Evolutionary conservation across 2,888 invertebrate genomes (phyloP).

Genomic region (Drosophila meridiana): DNA sequence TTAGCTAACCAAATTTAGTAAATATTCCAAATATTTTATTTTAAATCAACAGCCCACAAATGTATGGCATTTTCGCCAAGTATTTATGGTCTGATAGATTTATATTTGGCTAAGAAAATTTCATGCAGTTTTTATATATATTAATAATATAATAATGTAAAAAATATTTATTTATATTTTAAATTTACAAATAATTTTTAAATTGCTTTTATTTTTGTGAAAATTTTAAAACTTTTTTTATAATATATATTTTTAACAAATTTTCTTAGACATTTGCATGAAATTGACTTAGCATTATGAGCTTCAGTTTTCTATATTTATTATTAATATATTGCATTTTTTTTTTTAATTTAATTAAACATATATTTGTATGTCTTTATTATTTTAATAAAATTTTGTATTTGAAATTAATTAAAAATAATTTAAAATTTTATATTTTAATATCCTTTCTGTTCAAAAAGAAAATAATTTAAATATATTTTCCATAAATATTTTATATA

Average conservation of each 20-base stretch:
- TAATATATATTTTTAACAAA: not conserved
- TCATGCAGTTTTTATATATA: slow-evolving; percentile 13
- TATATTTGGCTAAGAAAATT: slow-evolving; percentile 16
- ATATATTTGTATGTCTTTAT: not conserved
- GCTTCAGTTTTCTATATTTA: slow-evolving; percentile 27
- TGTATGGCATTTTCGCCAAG: not conserved
- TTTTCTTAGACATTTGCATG: slow-evolving; percentile 12
- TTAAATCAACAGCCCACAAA: slow-evolving; percentile 10
- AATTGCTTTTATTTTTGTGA: not conserved
- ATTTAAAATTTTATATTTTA: too few relatives aligned
- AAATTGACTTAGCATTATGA: slow-evolving; percentile 34
- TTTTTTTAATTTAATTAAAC: not conserved
- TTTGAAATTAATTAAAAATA: too few relatives aligned
- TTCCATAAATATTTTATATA: too few relatives aligned
- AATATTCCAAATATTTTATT: slow-evolving; percentile 49
- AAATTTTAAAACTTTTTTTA: not conserved
- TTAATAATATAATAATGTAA: too few relatives aligned
- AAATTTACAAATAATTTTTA: not conserved
- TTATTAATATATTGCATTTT: too few relatives aligned
- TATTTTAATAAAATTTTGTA: not conserved
- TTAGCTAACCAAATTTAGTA: not conserved
- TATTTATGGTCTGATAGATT: not conserved
- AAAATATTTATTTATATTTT: not conserved
- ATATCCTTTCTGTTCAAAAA: too few relatives aligned
- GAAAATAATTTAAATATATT: too few relatives aligned